Percentiles rank a stretch among this genome's conserved stretches.
Evolutionary conservation across 1,140 invertebrate species (phyloP).

Genomic region (Belonocnema kinseyi): DNA sequence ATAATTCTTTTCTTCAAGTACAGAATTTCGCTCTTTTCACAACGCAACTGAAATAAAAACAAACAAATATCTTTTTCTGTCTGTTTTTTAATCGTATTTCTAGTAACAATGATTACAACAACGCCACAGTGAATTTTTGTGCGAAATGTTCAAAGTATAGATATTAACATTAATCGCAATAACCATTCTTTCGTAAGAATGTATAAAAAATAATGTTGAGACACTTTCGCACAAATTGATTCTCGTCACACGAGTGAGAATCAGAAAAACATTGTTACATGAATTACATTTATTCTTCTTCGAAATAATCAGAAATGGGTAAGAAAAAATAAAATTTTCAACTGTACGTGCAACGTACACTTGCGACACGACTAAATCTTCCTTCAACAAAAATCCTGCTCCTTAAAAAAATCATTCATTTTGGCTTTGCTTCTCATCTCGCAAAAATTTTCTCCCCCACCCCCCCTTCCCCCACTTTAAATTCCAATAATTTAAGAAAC

Average conservation of each 20-base stretch:
- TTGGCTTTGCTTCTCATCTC: background rate
- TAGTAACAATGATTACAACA: constrained; percentile 19
- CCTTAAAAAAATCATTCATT: background rate
- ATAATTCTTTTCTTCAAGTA: no score
- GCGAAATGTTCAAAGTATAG: background rate
- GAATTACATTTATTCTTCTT: background rate
- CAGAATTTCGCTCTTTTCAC: no score
- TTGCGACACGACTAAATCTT: no score
- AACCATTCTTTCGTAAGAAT: constrained; percentile 8
- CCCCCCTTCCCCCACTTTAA: no score
- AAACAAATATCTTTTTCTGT: no score
- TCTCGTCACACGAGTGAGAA: constrained; percentile 4
- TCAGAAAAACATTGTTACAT: constrained; percentile 3
- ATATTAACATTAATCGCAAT: constrained; percentile 7
- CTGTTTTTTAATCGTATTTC: constrained; percentile 2
- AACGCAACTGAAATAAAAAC: no score
- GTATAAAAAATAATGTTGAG: constrained; percentile 21
- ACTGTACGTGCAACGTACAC: background rate
- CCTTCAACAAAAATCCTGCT: background rate
- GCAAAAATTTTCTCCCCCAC: no score
- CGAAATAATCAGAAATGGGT: background rate
- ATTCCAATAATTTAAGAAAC: no score
- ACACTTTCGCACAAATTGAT: background rate
- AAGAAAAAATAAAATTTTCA: background rate
- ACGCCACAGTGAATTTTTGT: background rate